Evolutionary conservation across 2,113 vertebrate genomes (phyloP), one percentile per base, ranked within the genome.

Genomic region (Pedionomus torquatus): DNA sequence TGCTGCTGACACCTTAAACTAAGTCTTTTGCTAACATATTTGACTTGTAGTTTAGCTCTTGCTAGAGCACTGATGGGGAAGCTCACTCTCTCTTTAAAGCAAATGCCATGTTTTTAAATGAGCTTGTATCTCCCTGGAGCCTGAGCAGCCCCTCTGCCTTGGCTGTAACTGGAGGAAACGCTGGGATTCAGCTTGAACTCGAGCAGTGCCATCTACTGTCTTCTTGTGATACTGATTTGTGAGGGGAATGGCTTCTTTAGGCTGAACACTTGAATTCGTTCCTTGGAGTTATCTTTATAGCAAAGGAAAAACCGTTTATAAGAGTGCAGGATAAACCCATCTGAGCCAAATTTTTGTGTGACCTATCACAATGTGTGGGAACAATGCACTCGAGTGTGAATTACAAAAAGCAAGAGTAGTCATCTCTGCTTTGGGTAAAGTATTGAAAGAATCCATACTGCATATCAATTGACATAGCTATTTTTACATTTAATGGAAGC

Each of bases 171-270:
- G 70, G 18, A 20, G 49, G 46, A 9, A 4, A 2, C 0, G 13
- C 11, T 10, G 23, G 1, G 24, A 10, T 65, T 51, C 9, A 1
- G 71, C 2, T 7, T 39, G 71, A 83, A 25, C 69, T 76, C 35
- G 6, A 70, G 87, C 91, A 95, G 82, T 61, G 95, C 92, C 96
- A 87, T 28, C 95, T 97, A 5, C 90, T 84, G 95, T n/a, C 44
- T 0, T 0, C 0, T 5, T 10, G 3, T 14, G 19, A 4, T 33
- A 26, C 44, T 14, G 48, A 1, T 31, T 16, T n/a, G 44, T 10
- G 19, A 39, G 19, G 7, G 11, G 5, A 41, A 6, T 1, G 10
- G 48, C 74, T 58, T n/a, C 35, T 17, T 33, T 13, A 2, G 43
- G 4, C 35, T 8, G 19, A 7, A 0, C 4, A 0, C 19, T 18